These are phyloP conservation scores for Ganaspis brasiliensis DNA, from an alignment of 2,888 invertebrate species.

Conservation along the genomic window DNA sequence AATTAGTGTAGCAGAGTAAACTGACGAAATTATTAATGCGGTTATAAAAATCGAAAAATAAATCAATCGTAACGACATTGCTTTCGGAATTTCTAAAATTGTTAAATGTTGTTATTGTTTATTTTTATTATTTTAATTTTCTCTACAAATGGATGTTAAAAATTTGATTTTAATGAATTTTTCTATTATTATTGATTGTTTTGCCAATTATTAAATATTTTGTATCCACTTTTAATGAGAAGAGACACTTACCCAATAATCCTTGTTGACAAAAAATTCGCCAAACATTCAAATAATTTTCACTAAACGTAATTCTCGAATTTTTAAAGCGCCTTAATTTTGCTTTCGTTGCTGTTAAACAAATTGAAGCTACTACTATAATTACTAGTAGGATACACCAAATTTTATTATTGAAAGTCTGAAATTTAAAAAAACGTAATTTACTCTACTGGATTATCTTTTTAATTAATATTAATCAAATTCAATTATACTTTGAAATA, in stretches of 20 bases:
- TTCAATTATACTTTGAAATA: conserved; percentile 11
- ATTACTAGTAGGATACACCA: conserved; percentile 58
- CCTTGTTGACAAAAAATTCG: conserved; percentile 64
- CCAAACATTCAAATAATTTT: conserved; percentile 47
- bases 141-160: no score
- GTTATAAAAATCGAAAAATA: conserved; percentile 70
- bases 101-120: neutral
- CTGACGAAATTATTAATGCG: conserved; percentile 17
- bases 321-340: neutral
- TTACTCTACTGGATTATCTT: no score
- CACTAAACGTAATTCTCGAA: neutral
- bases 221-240: neutral
- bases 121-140: neutral
- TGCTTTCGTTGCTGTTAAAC: conserved; percentile 50
- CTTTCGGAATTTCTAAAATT: conserved; percentile 65
- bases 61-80: conserved; percentile 66
- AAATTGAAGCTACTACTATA: conserved; percentile 58
- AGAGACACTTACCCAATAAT: conserved; percentile 46
- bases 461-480: neutral
- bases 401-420: conserved; percentile 58
- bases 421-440: conserved; percentile 22
- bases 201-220: neutral
- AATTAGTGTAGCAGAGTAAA: conserved; percentile 34
- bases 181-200: neutral
- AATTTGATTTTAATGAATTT: no score